Evolutionary conservation across 2,888 invertebrate species (phyloP).

Genomic region (Microctonus brassicae): DNA sequence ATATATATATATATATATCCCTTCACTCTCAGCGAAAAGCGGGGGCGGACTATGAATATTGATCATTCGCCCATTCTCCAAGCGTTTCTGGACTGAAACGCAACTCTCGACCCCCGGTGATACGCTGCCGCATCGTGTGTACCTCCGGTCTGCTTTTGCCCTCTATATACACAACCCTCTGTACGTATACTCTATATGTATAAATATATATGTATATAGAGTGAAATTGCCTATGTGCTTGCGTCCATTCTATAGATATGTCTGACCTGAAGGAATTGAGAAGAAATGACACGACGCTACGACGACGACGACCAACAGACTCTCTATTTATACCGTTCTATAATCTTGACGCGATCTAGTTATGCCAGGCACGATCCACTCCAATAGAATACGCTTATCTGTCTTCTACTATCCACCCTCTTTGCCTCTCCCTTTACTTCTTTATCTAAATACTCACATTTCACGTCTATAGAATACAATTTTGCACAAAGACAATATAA

Average conservation of each 20-base stretch:
- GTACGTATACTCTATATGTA: not conserved
- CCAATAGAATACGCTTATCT: conserved; percentile 19
- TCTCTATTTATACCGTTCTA: conserved; percentile 58
- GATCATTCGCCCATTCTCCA: conserved; percentile 62
- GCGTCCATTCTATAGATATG: conserved; percentile 16
- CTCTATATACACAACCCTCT: not conserved
- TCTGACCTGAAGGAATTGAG: conserved; percentile 40
- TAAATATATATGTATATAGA: not conserved
- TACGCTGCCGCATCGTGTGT: conserved; percentile 17
- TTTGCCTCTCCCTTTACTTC: not conserved
- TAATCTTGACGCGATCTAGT: conserved; percentile 64
- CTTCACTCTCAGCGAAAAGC: conserved; percentile 38
- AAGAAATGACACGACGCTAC: not conserved
- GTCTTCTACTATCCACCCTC: not conserved
- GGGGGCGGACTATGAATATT: conserved; percentile 65
- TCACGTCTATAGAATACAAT: not conserved
- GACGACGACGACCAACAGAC: conserved; percentile 45
- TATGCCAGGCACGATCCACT: conserved; percentile 65
- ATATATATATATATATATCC: conserved; percentile 7
- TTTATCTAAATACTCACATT: conserved; percentile 3
- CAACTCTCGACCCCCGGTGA: conserved; percentile 23
- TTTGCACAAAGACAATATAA: conserved; percentile 7
- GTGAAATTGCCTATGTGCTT: not conserved
- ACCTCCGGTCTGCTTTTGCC: conserved; percentile 4
- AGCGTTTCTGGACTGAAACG: conserved; percentile 40